phyloP scores from a whole-genome alignment of 2,113 vertebrate genomes.

The Channa maculata region DNA sequence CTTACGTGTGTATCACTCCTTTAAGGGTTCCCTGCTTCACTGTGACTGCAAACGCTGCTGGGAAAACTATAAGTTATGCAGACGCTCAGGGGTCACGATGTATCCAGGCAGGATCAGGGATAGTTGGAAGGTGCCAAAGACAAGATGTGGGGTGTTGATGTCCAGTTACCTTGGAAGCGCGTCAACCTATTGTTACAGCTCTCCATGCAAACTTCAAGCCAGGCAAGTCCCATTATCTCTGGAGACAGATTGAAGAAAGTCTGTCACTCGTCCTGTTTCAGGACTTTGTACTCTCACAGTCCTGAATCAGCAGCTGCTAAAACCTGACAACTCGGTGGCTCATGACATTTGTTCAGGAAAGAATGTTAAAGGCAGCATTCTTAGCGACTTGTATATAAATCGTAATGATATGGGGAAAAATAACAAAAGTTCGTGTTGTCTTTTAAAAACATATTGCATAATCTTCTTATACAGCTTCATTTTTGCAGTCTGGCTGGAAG shows the following conservation, averaged over 20 bases:
- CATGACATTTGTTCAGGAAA: neutral
- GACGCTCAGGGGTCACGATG: conserved; percentile 76
- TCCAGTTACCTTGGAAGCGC: conserved; percentile 23
- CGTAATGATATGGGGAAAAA: too few relatives aligned
- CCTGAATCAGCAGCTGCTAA: neutral
- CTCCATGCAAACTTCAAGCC: conserved; percentile 11
- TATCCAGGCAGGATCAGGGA: conserved; percentile 62
- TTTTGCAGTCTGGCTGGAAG: too few relatives aligned
- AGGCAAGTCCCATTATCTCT: neutral
- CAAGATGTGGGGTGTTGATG: conserved; percentile 32
- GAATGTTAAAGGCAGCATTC: neutral
- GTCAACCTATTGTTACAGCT: conserved; percentile 27
- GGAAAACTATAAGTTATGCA: conserved; percentile 61
- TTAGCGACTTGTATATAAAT: neutral
- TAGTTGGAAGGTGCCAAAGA: conserved; percentile 66
- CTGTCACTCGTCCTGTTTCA: neutral
- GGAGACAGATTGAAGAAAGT: conserved; percentile 3
- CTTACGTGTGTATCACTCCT: conserved; percentile 63
- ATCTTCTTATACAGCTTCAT: too few relatives aligned
- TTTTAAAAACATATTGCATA: too few relatives aligned
- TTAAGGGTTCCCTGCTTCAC: conserved; percentile 68
- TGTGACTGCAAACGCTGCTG: conserved; percentile 78
- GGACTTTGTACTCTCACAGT: neutral
- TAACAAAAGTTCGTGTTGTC: too few relatives aligned
- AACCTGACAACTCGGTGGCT: neutral